Conservation (phyloP, 1,140 invertebrate species). For the Papilio aristodemus region DNA sequence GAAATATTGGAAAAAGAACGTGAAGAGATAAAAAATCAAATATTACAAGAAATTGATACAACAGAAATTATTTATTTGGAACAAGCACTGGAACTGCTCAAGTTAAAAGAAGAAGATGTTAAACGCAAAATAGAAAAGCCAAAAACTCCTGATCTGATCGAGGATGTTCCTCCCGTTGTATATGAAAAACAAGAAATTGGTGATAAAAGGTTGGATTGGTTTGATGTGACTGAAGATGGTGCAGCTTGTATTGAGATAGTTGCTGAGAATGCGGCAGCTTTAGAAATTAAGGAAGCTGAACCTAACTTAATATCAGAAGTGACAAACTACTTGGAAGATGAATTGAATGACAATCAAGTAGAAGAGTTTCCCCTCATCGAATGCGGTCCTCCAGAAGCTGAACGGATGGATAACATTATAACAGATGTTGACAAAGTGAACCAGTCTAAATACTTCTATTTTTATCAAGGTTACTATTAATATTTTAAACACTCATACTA, state of each 20-base stretch:
- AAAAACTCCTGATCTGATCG: slow-evolving; percentile 37
- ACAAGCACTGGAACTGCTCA: slow-evolving; percentile 82
- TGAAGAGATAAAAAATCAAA: slow-evolving; percentile 83
- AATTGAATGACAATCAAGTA: slow-evolving; percentile 44
- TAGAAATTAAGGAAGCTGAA: slow-evolving; percentile 45
- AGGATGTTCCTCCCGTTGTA: slow-evolving; percentile 48
- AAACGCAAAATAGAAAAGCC: slow-evolving; percentile 47
- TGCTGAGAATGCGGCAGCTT: slow-evolving; percentile 53
- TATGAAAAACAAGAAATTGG: slow-evolving; percentile 63
- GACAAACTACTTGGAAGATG: slow-evolving; percentile 50
- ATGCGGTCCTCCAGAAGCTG: slow-evolving; percentile 35
- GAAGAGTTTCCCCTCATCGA: slow-evolving; percentile 61
- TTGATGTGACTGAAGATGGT: slow-evolving; percentile 67
- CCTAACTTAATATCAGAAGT: slow-evolving; percentile 63
- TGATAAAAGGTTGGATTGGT: slow-evolving; percentile 70
- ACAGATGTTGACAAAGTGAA: slow-evolving; percentile 67
- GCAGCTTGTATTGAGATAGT: slow-evolving; percentile 56
- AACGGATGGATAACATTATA: slow-evolving; percentile 44
- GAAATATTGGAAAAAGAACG: slow-evolving; percentile 88
- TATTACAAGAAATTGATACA: slow-evolving; percentile 84
- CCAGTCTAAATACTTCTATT: slow-evolving; percentile 87
- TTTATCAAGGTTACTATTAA: slow-evolving; percentile 88
- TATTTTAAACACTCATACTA: too few relatives aligned
- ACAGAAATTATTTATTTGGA: slow-evolving; percentile 93
- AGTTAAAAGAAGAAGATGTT: slow-evolving; percentile 58